Evolutionary conservation across 2,113 vertebrate species (phyloP), one percentile per base, ranked within the genome.

Genomic region (Podarcis cretensis): DNA sequence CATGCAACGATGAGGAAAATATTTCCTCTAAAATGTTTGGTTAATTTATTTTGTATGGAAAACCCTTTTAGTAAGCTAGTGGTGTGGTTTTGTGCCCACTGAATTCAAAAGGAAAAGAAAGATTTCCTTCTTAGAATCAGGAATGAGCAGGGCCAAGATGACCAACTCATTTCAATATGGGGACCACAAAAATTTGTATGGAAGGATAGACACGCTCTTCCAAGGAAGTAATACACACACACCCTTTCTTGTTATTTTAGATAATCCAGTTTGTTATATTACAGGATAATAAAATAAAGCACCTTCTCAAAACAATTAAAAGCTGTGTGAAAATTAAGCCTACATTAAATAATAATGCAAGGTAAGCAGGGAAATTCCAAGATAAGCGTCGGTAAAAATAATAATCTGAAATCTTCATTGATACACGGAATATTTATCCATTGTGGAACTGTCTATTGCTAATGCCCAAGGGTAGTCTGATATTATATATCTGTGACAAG

Each of bases 161-260:
- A 83, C 23, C 32, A 86, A 85, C 35, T 54, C 71, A 89, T 92
- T 85, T 57, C 90, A 90, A 91, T 86, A 87, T 75, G 40, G 80
- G 0, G 10, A 9, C 63, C 23, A 79, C 7, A 20, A 13, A 25
- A 73, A 77, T 81, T 18, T 74, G 13, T 83, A 87, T n/a, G 27
- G 32, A 81, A 81, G 54, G 14, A 78, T 23, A n/a, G 13, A 16
- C 40, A 57, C 23, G 20, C 12, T 37, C 12, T 40, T 37, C 81
- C 6, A 68, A 30, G 37, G 35, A 68, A 83, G 81, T 43, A 4
- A 68, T 68, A 30, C 2, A 57, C 54, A 32, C 9, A 40, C 32
- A 32, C 68, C 6, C 81, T 69, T 48, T 48, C 48, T 20, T 37
- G n/a, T 21, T 65, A 32, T 43, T 83, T 68, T 21, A 20, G 16